A percentile compares a stretch with the other conserved stretches of the same genome.
These are phyloP conservation scores for Cerceris rybyensis DNA, from an alignment of 2,888 invertebrate species.

Conservation along the genomic window DNA sequence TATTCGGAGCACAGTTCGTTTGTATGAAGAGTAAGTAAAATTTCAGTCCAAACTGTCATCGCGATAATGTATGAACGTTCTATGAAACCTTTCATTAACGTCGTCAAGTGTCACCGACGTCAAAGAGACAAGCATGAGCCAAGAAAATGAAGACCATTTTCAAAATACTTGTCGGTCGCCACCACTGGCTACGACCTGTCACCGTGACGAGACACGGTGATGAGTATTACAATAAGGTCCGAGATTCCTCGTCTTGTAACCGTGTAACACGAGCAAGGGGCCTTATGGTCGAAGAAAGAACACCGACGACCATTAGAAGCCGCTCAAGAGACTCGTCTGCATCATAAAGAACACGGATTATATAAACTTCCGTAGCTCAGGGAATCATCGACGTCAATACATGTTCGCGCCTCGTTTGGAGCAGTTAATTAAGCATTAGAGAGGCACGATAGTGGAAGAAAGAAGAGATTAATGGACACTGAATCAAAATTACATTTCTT, in stretches of 20 bases:
- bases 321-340: slow-evolving; percentile 45
- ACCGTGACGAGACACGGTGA: slow-evolving; percentile 33
- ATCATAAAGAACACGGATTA: slow-evolving; percentile 46
- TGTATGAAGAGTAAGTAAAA: too few relatives aligned
- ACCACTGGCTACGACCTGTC: slow-evolving; percentile 25
- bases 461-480: too few relatives aligned
- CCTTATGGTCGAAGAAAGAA: slow-evolving; percentile 24
- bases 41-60: too few relatives aligned
- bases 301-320: slow-evolving; percentile 45
- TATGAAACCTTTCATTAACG: not conserved
- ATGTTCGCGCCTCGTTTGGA: slow-evolving; percentile 16
- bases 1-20: too few relatives aligned
- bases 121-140: slow-evolving; percentile 23
- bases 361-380: slow-evolving; percentile 29
- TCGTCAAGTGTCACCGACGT: not conserved
- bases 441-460: not conserved
- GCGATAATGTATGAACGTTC: too few relatives aligned
- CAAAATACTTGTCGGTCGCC: slow-evolving; percentile 42
- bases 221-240: slow-evolving; percentile 47
- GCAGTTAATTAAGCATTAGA: slow-evolving; percentile 38
- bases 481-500: too few relatives aligned
- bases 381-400: slow-evolving; percentile 25
- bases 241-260: slow-evolving; percentile 29
- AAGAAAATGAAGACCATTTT: slow-evolving; percentile 42
- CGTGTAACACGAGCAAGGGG: slow-evolving; percentile 30